Evolutionary conservation across 2,113 vertebrate species (phyloP), one percentile per base, ranked within the genome.

Genomic region (Rhombomys opimus): DNA sequence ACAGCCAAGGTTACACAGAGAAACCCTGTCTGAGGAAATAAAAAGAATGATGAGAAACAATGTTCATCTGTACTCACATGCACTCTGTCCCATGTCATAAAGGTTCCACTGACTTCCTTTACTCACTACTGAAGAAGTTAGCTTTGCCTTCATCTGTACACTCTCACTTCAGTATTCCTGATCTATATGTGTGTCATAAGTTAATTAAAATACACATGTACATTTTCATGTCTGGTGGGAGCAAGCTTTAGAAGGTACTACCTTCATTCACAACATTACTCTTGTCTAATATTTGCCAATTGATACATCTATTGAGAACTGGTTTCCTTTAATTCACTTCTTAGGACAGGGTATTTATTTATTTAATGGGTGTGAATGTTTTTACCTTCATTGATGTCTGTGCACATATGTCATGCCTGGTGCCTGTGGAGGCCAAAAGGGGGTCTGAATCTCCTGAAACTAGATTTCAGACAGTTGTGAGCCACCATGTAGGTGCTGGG

Each of bases 151-250:
- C 13, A 38, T 86, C 27, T 59, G 27, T 54, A 12, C 2, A 57
- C 80, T 76, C 35, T 46, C 46, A 70, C n/a, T 87, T 72, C 10
- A 30, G 65, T 57, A 73, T 82, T 92, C 38, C 32, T 94, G 30
- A 46, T 80, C 68, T 59, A 38, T 23, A 12, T 46, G 50, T 75
- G 23, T 67, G 63, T 15, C 59, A 15, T n/a, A 18, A 89, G 9
- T 93, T 90, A 59, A 90, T 90, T 95, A 77, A 84, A 84, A 85
- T 88, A 84, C 27, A 52, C 3, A 72, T 72, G 32, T 3, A 72
- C 32, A 52, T 73, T 95, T 92, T 93, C 14, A 23, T 81, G 87
- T 84, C 86, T 95, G 23, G n/a, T 72, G 4, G 80, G 32, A 54
- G 84, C 35, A 73, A 50, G 54, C 59, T 68, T 93, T 89, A 78